Percentiles rank a stretch among this genome's conserved stretches.
Conservation (phyloP, 2,113 vertebrate species). For the Silurus glanis region DNA sequence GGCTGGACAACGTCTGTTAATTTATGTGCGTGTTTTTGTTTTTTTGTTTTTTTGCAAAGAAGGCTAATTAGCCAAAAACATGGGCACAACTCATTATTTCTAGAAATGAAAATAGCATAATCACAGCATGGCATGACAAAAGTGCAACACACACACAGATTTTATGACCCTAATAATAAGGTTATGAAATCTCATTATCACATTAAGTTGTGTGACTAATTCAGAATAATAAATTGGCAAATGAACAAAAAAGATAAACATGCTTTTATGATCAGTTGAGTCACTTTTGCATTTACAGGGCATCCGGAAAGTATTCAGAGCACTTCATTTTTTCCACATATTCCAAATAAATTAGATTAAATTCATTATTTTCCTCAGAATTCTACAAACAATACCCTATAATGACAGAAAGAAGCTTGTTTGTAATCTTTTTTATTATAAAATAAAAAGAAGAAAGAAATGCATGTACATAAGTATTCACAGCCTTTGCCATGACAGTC, state of each 20-base stretch:
- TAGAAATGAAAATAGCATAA: not conserved
- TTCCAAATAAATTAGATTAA: too few species aligned
- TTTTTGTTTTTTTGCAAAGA: not conserved
- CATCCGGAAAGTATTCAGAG: too few species aligned
- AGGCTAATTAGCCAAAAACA: not conserved
- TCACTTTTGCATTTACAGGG: not conserved
- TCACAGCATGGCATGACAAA: not conserved
- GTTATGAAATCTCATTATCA: not conserved
- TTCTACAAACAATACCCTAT: too few species aligned
- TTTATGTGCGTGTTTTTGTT: not conserved
- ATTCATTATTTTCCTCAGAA: too few species aligned
- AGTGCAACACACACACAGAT: not conserved
- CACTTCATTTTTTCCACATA: too few species aligned
- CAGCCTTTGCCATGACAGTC: too few species aligned
- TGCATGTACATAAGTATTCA: too few species aligned
- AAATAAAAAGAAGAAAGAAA: too few species aligned
- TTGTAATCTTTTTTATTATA: too few species aligned
- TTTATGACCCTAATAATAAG: not conserved
- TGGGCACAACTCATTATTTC: not conserved
- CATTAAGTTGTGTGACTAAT: not conserved
- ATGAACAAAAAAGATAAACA: not conserved
- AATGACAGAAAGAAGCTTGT: too few species aligned
- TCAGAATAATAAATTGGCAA: not conserved
- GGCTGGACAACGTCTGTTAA: not conserved
- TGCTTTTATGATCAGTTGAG: not conserved